Conservation (phyloP, 37 sponge, comb jelly and placozoan genomes). For the Cladorhizidae sp. region DNA sequence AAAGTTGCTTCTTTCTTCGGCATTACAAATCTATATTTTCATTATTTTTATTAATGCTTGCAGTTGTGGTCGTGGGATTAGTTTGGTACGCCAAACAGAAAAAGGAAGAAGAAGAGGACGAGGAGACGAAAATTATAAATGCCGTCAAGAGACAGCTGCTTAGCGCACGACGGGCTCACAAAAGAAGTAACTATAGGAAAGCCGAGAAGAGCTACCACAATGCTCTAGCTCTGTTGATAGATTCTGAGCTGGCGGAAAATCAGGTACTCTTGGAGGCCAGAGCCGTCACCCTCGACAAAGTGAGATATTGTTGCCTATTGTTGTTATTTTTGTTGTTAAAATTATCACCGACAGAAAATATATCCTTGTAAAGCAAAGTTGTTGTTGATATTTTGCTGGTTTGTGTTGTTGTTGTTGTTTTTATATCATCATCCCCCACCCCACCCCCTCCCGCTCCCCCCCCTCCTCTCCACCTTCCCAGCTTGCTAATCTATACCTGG, state of each 20-base stretch:
- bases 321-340: neutral
- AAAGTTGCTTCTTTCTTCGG: too few relatives aligned
- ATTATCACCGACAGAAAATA: too few relatives aligned
- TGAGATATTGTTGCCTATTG: neutral
- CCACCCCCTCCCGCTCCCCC: too few relatives aligned
- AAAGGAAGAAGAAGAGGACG: conserved; percentile 15
- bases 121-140: conserved; percentile 5
- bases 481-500: conserved; percentile 15
- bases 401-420: neutral
- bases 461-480: too few relatives aligned
- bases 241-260: neutral
- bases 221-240: conserved; percentile 20
- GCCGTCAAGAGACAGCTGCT: conserved; percentile 30
- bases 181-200: conserved; percentile 4
- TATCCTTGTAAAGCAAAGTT: too few relatives aligned
- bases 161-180: conserved; percentile 17
- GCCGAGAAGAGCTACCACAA: conserved; percentile 29
- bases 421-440: too few relatives aligned
- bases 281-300: conserved; percentile 37
- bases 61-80: neutral
- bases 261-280: conserved; percentile 42
- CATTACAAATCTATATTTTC: neutral
- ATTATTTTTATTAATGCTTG: neutral
- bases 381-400: neutral
- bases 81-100: neutral